A percentile compares a stretch with the other conserved stretches of the same genome.
phyloP scores from a whole-genome alignment of 2,888 invertebrate genomes.

The Neuroscelio doddi region DNA sequence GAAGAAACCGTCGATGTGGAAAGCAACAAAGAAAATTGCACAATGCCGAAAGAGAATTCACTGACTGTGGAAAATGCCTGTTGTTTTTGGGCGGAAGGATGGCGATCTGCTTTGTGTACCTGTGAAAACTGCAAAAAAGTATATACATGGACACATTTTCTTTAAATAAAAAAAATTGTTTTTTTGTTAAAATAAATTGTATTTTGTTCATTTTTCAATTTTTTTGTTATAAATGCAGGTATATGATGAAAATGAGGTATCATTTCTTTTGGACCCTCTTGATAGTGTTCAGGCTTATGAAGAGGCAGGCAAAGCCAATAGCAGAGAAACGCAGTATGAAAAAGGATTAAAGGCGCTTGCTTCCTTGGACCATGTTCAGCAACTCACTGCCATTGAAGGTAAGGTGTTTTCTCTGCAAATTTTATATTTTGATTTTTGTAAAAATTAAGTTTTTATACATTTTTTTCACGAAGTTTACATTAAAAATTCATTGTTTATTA shows the following conservation, averaged over 20 bases:
- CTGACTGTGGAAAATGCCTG: conserved; percentile 69
- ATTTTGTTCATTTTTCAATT: not conserved
- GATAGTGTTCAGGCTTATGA: conserved; percentile 90
- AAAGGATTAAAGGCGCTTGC: conserved; percentile 85
- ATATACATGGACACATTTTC: conserved; percentile 3
- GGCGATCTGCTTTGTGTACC: conserved; percentile 84
- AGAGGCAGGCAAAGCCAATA: conserved; percentile 80
- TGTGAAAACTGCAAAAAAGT: conserved; percentile 77
- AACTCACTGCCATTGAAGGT: conserved; percentile 86
- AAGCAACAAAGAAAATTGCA: conserved; percentile 52
- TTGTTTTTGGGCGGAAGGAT: conserved; percentile 84
- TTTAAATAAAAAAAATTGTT: too few species aligned
- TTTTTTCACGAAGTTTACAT: too few species aligned
- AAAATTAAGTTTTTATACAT: too few species aligned
- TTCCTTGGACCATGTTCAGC: conserved; percentile 85
- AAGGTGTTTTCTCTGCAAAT: too few species aligned
- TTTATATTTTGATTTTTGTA: too few species aligned
- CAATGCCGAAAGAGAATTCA: conserved; percentile 53
- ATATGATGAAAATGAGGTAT: conserved; percentile 81
- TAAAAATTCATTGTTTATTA: too few species aligned
- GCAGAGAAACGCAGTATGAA: conserved; percentile 79
- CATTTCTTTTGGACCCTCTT: conserved; percentile 83
- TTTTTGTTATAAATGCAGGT: conserved; percentile 68
- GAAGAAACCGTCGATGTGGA: conserved; percentile 54
- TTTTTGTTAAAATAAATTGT: too few species aligned